phyloP scores from a whole-genome alignment of 2,888 invertebrate species.

The Ryuthela nishihirai region DNA sequence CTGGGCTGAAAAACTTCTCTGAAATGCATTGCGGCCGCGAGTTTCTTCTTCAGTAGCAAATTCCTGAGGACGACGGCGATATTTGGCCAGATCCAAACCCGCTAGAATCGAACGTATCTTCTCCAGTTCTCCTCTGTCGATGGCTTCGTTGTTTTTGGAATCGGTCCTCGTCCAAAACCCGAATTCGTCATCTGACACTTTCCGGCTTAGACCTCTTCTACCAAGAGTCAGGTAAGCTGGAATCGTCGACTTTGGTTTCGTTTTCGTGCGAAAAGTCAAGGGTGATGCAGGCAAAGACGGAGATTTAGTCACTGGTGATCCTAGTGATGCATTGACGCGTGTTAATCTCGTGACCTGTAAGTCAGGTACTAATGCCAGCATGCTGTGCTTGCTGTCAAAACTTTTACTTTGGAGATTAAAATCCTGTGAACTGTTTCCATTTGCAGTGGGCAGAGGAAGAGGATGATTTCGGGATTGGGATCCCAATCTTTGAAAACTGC shows the following conservation, averaged over 20 bases:
- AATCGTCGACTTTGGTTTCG: conserved; percentile 11
- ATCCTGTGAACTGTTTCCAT: no score
- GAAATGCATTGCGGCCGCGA: background rate
- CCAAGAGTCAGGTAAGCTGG: conserved; percentile 34
- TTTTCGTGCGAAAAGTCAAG: conserved; percentile 13
- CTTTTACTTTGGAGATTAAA: no score
- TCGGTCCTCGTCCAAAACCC: background rate
- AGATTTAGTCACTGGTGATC: conserved; percentile 20
- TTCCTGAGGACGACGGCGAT: conserved; percentile 11
- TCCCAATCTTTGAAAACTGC: no score
- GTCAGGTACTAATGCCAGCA: no score
- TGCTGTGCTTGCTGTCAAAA: no score
- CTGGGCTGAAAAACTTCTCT: conserved; percentile 16
- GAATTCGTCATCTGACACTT: conserved; percentile 9
- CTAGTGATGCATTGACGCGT: no score
- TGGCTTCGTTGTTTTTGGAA: background rate
- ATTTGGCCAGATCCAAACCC: conserved; percentile 24
- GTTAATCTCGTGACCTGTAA: no score
- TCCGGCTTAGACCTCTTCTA: conserved; percentile 4
- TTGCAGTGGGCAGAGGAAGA: no score
- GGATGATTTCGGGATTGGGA: no score
- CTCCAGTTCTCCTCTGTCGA: conserved; percentile 7
- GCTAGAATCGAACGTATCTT: conserved; percentile 26
- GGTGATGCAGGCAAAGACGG: conserved; percentile 28
- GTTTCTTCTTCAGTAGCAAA: background rate